Evolutionary conservation across 2,797 vertebrate genomes (phyloP), one percentile per base, ranked within the genome.

Genomic region (Bryconaethiops microstoma): DNA sequence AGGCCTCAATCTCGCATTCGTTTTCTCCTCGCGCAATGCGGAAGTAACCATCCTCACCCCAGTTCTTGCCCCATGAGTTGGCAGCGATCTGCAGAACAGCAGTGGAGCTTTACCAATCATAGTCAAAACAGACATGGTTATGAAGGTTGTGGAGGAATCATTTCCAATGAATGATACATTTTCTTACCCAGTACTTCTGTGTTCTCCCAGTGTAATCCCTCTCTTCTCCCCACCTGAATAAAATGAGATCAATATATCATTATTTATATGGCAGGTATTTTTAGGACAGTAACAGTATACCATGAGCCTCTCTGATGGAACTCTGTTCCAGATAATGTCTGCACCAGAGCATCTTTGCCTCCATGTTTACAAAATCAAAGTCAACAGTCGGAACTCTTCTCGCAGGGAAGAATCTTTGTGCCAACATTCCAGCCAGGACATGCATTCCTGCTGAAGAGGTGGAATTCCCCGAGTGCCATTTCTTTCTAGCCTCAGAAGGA

Each of bases 41-140:
- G 88, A 99, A 99, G 90, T 94, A 96, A 74, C 98, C 97, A 0
- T 91, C 86, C 88, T 99, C 97, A 0, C 98, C 98, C 98, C 98
- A 99, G 82, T 93, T 94, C 69, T 94, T 96, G 25, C 97, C 97
- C 98, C 98, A 99, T 0, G 97, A 99, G 91, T 99, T 99, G 86
- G 97, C 96, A 0, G 96, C 97, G 0, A 95, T 95, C 98, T 99
- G 92, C 0, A 0, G 57, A 74, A 65, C 35, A 77, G 2, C 42
- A 79, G 60, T 16, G 9, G 25, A n/a, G 52, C 23, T 12, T 16
- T 23, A 19, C 39, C 50, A 48, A 23, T 23, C 19, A 10, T 45
- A 1, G 7, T 35, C 35, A 35, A 35, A 35, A 0, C 45, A 48
- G 7, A 48, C 45, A 48, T 48, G 45, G 45, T 48, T 48, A 8